Conservation (phyloP, 2,797 vertebrate species). For the Falco naumanni region DNA sequence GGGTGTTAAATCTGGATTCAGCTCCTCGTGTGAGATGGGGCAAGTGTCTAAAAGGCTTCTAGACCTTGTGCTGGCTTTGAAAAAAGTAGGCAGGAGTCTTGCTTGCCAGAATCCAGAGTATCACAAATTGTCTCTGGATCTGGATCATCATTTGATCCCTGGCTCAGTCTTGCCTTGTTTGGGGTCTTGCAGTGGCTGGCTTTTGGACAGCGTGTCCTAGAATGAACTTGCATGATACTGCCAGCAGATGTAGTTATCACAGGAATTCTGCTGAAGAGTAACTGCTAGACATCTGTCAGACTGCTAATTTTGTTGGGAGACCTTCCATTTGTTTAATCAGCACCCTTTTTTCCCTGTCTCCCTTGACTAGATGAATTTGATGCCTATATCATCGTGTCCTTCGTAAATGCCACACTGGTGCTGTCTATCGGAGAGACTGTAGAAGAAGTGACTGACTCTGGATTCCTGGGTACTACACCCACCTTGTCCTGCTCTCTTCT, state of each 20-base stretch:
- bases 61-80: not conserved
- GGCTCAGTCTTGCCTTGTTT: not conserved
- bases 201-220: constrained; percentile 37
- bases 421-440: constrained; percentile 97
- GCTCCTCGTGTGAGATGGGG: not conserved
- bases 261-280: constrained; percentile 54
- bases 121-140: not conserved
- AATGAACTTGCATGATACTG: constrained; percentile 8
- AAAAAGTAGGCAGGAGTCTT: not conserved
- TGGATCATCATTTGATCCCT: not conserved
- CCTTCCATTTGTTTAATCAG: constrained; percentile 14
- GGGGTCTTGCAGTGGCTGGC: not conserved
- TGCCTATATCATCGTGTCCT: constrained; percentile 98
- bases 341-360: constrained; percentile 36
- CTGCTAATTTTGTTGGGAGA: not conserved
- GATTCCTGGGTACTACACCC: constrained; percentile 96
- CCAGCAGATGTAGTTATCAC: constrained; percentile 8
- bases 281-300: constrained; percentile 23
- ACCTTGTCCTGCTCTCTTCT: constrained; percentile 97
- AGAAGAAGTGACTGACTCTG: constrained; percentile 98
- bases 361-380: constrained; percentile 92
- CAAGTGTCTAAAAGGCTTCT: not conserved
- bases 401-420: constrained; percentile 97
- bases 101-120: not conserved
- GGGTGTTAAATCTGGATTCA: not conserved